Base-by-base conservation (phyloP, 2,113 vertebrate species). In the Pampusana beccarii region DNA sequence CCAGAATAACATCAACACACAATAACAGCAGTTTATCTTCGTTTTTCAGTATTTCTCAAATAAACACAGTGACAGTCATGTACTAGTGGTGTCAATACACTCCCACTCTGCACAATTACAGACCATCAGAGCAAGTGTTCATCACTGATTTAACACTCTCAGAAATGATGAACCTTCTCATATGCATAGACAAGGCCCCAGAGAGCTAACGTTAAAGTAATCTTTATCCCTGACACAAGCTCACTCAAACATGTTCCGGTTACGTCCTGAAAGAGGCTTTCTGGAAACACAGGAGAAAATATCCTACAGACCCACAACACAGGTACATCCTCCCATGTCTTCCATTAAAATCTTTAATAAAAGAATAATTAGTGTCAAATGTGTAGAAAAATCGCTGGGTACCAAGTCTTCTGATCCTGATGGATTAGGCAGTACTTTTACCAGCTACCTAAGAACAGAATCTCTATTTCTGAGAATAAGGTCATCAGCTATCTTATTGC, bases 1-100 rank as follows among this genome's bases (percentile, higher is more conserved):
- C 64, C 28, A 81, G 42, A 78, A 71, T 31, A 78, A 92, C 10
- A 91, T 54, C 26, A 80, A 56, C 17, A 67, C 20, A 70, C 7
- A 73, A n/a, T 23, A 53, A 54, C 17, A 73, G 40, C 28, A 82
- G 44, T 33, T 80, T 16, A 42, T 79, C 48, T 80, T 61, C 14
- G 53, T 73, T 93, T 73, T 48, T 64, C 46, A 31, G 17, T 58
- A 34, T 80, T 90, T 62, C 70, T 86, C 91, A 87, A 93, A 79
- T 57, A 93, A 91, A 64, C 26, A 73, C 36, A 61, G 57, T 46
- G 80, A 81, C 57, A 91, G 48, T 42, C 71, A 48, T 44, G 24
- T 61, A 38, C 44, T 64, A 50, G 51, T 72, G 26, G 21, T 78
- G 24, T 34, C 72, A 89, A 50, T 67, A 65, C 24, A 91, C 65